phyloP scores from a whole-genome alignment of 2,113 vertebrate genomes.

The Percopsis transmontana region DNA sequence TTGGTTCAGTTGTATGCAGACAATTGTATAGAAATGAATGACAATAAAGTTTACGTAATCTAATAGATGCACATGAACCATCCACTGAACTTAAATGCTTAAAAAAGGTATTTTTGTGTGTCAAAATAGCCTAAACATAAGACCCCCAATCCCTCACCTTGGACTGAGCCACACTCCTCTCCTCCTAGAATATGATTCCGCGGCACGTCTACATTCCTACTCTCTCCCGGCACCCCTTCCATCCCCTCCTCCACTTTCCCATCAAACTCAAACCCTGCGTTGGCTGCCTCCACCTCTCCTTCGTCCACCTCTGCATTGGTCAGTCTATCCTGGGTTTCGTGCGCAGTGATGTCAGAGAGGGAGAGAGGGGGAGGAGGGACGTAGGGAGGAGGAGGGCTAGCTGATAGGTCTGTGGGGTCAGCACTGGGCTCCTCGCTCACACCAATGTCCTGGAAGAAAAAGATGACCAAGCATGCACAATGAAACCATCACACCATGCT shows the following conservation, averaged over 20 bases:
- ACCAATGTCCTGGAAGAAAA: constrained; percentile 63
- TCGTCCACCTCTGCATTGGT: constrained; percentile 56
- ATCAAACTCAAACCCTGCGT: constrained; percentile 65
- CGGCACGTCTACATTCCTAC: neutral
- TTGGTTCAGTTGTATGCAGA: too few relatives aligned
- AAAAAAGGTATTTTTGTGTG: neutral
- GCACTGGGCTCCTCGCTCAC: constrained; percentile 70
- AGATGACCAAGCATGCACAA: neutral
- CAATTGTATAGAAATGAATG: too few relatives aligned
- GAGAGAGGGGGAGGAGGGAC: constrained; percentile 71
- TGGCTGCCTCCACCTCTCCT: constrained; percentile 32
- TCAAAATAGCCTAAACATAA: neutral
- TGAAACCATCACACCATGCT: neutral
- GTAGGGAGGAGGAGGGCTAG: constrained; percentile 71
- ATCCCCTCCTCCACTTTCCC: constrained; percentile 58
- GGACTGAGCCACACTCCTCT: constrained; percentile 11
- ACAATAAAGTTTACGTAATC: too few relatives aligned
- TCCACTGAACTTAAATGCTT: neutral
- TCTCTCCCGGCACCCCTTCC: neutral
- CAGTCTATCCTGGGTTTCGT: constrained; percentile 65
- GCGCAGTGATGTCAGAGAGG: constrained; percentile 68
- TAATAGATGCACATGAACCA: too few relatives aligned
- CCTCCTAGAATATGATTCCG: constrained; percentile 10
- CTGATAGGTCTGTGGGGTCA: constrained; percentile 73
- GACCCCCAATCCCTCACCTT: constrained; percentile 22